These are phyloP conservation scores for Microctenopoma stevenorrisi DNA, from an alignment of 2,797 vertebrate species.

Conservation along the genomic window DNA sequence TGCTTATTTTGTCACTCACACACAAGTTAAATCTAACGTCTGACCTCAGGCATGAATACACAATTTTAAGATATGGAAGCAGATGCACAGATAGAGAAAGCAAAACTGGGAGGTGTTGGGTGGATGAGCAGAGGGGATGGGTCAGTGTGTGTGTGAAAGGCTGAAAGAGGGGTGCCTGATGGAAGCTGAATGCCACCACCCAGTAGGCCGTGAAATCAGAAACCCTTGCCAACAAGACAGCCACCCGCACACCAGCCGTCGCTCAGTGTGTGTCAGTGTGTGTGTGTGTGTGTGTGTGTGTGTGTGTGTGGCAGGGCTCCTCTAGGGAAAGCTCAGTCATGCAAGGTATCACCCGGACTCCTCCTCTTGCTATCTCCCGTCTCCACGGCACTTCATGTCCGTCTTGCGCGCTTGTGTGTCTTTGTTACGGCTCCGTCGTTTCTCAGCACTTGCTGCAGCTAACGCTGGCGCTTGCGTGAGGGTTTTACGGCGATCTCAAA, in stretches of 20 bases:
- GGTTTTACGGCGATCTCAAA: background rate
- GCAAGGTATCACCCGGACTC: slow-evolving; percentile 73
- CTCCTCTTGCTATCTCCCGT: slow-evolving; percentile 69
- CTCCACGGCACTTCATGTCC: slow-evolving; percentile 25
- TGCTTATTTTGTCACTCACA: background rate
- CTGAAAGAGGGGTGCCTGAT: slow-evolving; percentile 78
- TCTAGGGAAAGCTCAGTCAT: slow-evolving; percentile 78
- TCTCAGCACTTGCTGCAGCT: background rate
- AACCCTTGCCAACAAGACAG: slow-evolving; percentile 78
- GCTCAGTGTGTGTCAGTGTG: slow-evolving; percentile 46
- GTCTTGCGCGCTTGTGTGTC: slow-evolving; percentile 12
- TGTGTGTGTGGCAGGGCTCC: slow-evolving; percentile 45
- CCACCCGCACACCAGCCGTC: slow-evolving; percentile 76
- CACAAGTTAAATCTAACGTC: background rate
- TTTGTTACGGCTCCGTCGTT: slow-evolving; percentile 22
- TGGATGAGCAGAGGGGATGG: slow-evolving; percentile 54
- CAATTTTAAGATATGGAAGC: slow-evolving; percentile 5
- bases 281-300: slow-evolving; percentile 55
- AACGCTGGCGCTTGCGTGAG: background rate
- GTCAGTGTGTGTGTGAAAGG: slow-evolving; percentile 59
- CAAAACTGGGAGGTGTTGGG: slow-evolving; percentile 18
- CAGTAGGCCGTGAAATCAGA: slow-evolving; percentile 83
- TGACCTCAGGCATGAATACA: background rate
- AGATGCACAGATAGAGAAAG: background rate
- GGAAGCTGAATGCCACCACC: slow-evolving; percentile 76